Evolutionary conservation across 2,888 invertebrate species (phyloP).

Genomic region (Perithous albicinctus): DNA sequence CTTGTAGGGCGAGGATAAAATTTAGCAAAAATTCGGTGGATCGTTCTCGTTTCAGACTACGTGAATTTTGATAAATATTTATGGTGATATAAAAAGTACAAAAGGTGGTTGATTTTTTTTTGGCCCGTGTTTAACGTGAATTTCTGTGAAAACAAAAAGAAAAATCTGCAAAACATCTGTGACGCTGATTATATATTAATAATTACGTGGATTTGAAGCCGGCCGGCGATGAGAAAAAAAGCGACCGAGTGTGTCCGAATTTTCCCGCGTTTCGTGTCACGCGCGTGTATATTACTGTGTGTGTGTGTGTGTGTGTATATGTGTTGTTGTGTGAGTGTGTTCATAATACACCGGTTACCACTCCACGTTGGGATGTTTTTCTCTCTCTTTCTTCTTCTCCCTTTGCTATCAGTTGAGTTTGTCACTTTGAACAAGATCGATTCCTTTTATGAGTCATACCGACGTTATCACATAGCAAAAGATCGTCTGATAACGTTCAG

Average conservation of each 20-base stretch:
- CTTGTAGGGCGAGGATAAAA: background rate
- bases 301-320: slow-evolving; percentile 19
- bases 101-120: background rate
- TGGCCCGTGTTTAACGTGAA: background rate
- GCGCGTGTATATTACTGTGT: slow-evolving; percentile 29
- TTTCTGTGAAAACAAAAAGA: no score
- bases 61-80: background rate
- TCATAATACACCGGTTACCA: slow-evolving; percentile 41
- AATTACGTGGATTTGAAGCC: background rate
- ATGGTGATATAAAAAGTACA: background rate
- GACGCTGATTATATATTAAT: background rate
- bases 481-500: slow-evolving; percentile 31
- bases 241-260: slow-evolving; percentile 72
- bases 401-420: slow-evolving; percentile 38
- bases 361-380: background rate
- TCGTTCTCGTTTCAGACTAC: slow-evolving; percentile 18
- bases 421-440: slow-evolving; percentile 50
- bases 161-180: background rate
- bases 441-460: slow-evolving; percentile 52
- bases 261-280: slow-evolving; percentile 72
- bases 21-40: background rate
- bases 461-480: slow-evolving; percentile 52
- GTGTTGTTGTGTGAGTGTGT: slow-evolving; percentile 45
- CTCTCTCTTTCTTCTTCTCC: background rate
- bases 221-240: slow-evolving; percentile 45